These are phyloP conservation scores for Proctacanthus coquilletti DNA, from an alignment of 1,140 invertebrate species.

Conservation along the genomic window DNA sequence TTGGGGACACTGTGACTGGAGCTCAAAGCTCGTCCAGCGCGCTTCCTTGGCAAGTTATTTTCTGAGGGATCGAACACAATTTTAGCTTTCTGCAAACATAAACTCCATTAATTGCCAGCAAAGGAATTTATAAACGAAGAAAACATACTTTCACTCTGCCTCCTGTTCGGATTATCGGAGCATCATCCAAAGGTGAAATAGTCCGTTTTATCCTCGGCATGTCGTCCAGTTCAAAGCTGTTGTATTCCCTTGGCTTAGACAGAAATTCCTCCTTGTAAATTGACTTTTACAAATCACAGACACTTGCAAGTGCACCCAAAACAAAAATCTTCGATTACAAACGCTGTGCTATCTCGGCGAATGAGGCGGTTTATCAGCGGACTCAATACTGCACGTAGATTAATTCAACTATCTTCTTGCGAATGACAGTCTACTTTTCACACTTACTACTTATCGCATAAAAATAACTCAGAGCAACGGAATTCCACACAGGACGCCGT, in stretches of 20 bases:
- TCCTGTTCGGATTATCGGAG: neutral
- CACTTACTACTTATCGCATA: too few species aligned
- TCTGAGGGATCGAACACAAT: constrained; percentile 50
- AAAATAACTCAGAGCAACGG: too few species aligned
- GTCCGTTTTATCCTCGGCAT: neutral
- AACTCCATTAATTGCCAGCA: neutral
- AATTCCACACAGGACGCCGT: too few species aligned
- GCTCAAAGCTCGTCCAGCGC: neutral
- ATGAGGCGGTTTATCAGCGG: too few species aligned
- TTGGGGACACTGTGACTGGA: too few species aligned
- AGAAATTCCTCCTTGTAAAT: neutral
- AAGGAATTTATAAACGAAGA: neutral
- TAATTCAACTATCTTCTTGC: too few species aligned
- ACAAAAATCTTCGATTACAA: too few species aligned
- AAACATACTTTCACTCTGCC: neutral
- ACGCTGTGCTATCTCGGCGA: too few species aligned
- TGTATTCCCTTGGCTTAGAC: neutral
- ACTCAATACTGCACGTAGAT: too few species aligned
- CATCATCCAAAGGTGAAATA: neutral
- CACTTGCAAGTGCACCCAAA: too few species aligned
- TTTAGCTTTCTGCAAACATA: constrained; percentile 17
- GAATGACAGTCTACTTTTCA: too few species aligned
- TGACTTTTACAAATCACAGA: too few species aligned
- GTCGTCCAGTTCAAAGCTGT: neutral
- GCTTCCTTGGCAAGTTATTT: constrained; percentile 38